These are phyloP conservation scores for Babylonia areolata DNA, from an alignment of 1,140 invertebrate genomes.

Conservation along the genomic window DNA sequence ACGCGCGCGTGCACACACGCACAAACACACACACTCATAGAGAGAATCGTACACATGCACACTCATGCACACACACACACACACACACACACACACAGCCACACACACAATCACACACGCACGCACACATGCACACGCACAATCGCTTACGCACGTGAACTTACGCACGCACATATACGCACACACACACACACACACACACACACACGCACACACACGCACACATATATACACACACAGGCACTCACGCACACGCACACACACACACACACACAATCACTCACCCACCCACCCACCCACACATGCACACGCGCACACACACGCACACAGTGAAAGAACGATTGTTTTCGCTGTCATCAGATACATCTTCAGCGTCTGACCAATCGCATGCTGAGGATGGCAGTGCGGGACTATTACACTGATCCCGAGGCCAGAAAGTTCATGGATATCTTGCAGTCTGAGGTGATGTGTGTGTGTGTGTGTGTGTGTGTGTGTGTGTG, in stretches of 20 bases:
- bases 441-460: background rate
- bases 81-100: background rate
- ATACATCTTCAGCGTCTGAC: background rate
- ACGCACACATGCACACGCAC: no score
- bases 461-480: no score
- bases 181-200: slow-evolving; percentile 39
- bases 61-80: background rate
- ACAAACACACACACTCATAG: slow-evolving; percentile 2
- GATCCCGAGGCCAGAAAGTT: background rate
- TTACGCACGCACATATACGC: no score
- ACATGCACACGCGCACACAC: no score
- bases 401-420: background rate
- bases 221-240: slow-evolving; percentile 23
- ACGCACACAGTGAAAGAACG: no score
- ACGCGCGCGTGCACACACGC: background rate
- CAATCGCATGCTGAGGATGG: background rate
- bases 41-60: background rate
- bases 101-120: no score
- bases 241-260: no score
- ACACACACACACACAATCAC: no score
- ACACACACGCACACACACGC: slow-evolving; percentile 44
- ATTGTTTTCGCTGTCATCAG: background rate
- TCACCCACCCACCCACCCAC: no score
- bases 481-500: no score
- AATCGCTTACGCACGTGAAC: slow-evolving; percentile 9